phyloP scores from a whole-genome alignment of 2,888 invertebrate genomes.

The Lithophane leautieri region DNA sequence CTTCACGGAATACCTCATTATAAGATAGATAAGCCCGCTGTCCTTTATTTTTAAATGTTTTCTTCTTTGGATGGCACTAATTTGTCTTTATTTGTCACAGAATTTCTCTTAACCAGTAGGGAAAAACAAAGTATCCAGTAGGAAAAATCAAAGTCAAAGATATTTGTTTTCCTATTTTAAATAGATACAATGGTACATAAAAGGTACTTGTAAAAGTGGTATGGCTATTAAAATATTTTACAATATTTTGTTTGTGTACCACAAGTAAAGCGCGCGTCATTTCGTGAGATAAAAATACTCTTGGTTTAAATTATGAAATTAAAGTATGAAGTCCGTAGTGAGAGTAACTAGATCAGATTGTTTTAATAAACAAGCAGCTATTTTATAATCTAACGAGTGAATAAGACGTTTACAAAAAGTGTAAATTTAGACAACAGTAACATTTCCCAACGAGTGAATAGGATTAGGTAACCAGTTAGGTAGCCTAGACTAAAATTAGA shows the following conservation, averaged over 20 bases:
- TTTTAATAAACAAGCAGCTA: neutral
- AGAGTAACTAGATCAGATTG: neutral
- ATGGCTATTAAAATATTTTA: too few species aligned
- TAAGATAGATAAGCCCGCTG: neutral
- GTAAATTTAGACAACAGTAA: too few species aligned
- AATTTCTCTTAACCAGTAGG: neutral
- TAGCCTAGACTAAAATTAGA: neutral
- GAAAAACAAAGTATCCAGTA: neutral
- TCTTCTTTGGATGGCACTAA: neutral
- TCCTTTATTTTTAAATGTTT: neutral
- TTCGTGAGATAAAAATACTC: too few species aligned
- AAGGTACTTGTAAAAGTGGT: too few species aligned
- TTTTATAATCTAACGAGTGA: neutral
- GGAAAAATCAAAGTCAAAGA: neutral
- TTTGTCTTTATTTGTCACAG: neutral
- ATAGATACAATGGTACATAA: too few species aligned
- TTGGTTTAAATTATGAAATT: neutral
- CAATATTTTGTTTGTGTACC: too few species aligned
- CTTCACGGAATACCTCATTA: too few species aligned
- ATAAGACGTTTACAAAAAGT: too few species aligned
- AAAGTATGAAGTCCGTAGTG: neutral
- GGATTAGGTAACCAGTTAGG: neutral
- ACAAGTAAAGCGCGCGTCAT: too few species aligned
- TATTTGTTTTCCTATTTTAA: neutral
- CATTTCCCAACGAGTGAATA: conserved; percentile 1